Percentiles rank a stretch among this genome's conserved stretches.
Conservation (phyloP, 2,113 vertebrate genomes). For the Tiliqua scincoides region DNA sequence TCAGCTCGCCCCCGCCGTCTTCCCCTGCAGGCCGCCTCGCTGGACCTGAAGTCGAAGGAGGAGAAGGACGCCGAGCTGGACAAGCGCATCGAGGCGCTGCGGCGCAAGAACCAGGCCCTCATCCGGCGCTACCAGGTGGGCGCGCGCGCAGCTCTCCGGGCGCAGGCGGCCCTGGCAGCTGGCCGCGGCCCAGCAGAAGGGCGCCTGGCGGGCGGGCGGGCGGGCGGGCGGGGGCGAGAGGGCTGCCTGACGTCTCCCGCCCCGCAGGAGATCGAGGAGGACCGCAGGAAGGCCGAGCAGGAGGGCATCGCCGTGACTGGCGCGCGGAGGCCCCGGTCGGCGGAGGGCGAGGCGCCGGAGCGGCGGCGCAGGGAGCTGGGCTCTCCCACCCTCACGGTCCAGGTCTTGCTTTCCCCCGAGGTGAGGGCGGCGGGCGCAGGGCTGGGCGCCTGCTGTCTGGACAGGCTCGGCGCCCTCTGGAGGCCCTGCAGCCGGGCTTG, state of each 20-base stretch:
- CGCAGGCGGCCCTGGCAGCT: too few relatives aligned
- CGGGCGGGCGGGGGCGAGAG: neutral
- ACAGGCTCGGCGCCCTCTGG: too few relatives aligned
- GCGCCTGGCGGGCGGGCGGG: neutral
- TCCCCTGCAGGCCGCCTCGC: conserved; percentile 62
- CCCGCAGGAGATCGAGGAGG: conserved; percentile 90
- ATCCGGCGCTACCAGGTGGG: conserved; percentile 88
- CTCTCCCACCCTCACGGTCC: conserved; percentile 72
- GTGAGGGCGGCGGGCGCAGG: conserved; percentile 47
- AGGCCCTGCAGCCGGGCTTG: too few relatives aligned
- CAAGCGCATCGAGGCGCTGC: conserved; percentile 87
- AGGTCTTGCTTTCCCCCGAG: conserved; percentile 69
- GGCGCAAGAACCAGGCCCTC: conserved; percentile 91
- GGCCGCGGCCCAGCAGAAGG: too few relatives aligned
- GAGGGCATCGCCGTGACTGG: conserved; percentile 89
- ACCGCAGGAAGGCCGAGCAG: conserved; percentile 88
- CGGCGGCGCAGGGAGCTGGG: conserved; percentile 72
- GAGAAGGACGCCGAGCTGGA: conserved; percentile 93
- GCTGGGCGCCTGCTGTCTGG: too few relatives aligned
- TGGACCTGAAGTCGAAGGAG: conserved; percentile 89
- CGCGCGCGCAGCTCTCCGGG: too few relatives aligned
- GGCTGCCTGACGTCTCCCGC: too few relatives aligned
- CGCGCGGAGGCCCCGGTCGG: conserved; percentile 73
- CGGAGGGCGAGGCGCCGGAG: conserved; percentile 50
- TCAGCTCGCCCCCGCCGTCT: too few relatives aligned